A percentile compares a stretch with the other conserved stretches of the same genome.
These are phyloP conservation scores for Tiliacea citrago DNA, from an alignment of 2,888 invertebrate genomes.

Conservation along the genomic window DNA sequence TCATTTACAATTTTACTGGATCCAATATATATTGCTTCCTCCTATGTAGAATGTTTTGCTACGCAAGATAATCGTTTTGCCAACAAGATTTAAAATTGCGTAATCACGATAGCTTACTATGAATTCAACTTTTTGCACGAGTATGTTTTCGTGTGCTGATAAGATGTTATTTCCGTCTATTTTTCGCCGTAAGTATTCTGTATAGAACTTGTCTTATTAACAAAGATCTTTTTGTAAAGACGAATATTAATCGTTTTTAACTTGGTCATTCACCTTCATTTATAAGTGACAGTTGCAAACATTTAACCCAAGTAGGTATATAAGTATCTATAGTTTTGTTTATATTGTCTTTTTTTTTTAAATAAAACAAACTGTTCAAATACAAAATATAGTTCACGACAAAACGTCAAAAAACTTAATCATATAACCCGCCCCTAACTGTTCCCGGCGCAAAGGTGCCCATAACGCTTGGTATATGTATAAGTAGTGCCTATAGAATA, in stretches of 20 bases:
- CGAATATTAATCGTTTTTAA: conserved; percentile 14
- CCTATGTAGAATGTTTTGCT: conserved; percentile 15
- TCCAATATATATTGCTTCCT: conserved; percentile 13
- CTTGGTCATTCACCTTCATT: conserved; percentile 44
- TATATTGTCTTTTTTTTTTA: too few relatives aligned
- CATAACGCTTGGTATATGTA: too few relatives aligned
- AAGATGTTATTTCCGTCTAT: conserved; percentile 35
- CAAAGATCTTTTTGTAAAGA: conserved; percentile 27
- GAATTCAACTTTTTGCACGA: conserved; percentile 24
- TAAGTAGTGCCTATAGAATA: not conserved
- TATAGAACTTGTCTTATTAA: too few relatives aligned
- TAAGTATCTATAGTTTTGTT: too few relatives aligned
- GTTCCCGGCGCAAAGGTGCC: too few relatives aligned
- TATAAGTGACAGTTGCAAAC: conserved; percentile 29
- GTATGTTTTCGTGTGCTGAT: conserved; percentile 48
- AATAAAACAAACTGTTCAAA: too few relatives aligned
- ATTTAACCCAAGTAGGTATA: too few relatives aligned
- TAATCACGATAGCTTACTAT: conserved; percentile 41
- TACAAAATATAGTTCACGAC: too few relatives aligned
- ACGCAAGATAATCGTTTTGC: conserved; percentile 17
- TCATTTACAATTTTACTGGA: not conserved
- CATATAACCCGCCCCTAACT: too few relatives aligned
- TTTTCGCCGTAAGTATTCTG: conserved; percentile 1
- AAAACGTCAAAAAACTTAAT: too few relatives aligned
- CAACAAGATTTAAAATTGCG: conserved; percentile 43